phyloP scores from a whole-genome alignment of 2,113 vertebrate genomes.

The Zonotrichia leucophrys region DNA sequence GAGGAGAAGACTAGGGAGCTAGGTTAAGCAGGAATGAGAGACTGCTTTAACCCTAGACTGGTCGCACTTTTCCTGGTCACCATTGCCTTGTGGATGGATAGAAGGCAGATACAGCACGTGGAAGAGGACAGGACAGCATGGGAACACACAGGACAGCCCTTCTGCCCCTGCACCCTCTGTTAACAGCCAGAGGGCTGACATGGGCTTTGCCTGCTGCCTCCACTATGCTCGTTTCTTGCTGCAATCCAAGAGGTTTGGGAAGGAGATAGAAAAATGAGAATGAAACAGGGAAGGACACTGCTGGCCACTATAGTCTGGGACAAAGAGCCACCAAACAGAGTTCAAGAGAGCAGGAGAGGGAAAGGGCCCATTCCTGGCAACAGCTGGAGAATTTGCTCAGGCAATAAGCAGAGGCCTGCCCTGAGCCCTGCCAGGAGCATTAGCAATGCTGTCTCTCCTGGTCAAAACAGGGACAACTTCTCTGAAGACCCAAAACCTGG shows the following conservation, averaged over 20 bases:
- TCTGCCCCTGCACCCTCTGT: neutral
- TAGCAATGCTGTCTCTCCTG: neutral
- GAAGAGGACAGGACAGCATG: neutral
- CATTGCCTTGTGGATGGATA: fast-evolving
- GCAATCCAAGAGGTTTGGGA: neutral
- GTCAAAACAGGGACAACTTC: neutral
- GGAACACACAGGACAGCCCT: neutral
- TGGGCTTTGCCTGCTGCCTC: neutral
- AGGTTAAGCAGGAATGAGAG: neutral
- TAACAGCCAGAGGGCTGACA: neutral
- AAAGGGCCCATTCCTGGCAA: fast-evolving
- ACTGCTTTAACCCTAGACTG: neutral
- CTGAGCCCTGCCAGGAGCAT: neutral
- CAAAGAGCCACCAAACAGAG: neutral
- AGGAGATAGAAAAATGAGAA: neutral
- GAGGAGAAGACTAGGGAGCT: neutral
- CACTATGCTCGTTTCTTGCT: neutral
- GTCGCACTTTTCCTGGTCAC: neutral
- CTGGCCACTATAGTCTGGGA: neutral
- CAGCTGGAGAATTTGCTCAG: neutral
- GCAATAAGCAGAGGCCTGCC: neutral
- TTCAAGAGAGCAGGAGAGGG: neutral
- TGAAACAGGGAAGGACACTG: neutral
- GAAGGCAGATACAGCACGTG: neutral
- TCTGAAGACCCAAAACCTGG: neutral